Evolutionary conservation across 2,113 vertebrate species (phyloP).

Genomic region (Circaetus cinerascens): DNA sequence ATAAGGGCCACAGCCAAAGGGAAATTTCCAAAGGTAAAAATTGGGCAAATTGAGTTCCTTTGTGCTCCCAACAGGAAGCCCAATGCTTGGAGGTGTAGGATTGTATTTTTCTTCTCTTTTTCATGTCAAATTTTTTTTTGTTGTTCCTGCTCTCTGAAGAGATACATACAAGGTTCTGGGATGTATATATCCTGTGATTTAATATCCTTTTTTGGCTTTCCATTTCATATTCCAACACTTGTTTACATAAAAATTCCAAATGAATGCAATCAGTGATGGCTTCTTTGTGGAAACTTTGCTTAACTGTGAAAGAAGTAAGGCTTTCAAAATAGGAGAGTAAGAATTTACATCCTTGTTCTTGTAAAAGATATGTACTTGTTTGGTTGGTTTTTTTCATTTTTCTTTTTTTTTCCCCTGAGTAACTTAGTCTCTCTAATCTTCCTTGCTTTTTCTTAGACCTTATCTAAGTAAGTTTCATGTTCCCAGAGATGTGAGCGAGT

Average conservation of each 20-base stretch:
- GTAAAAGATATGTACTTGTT: not conserved
- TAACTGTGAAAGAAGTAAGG: not conserved
- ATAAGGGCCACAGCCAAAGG: not conserved
- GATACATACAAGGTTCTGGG: not conserved
- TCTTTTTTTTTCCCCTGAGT: not conserved
- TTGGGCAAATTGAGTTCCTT: not conserved
- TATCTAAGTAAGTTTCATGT: not conserved
- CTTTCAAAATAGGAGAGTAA: not conserved
- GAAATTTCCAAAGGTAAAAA: not conserved
- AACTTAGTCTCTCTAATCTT: not conserved
- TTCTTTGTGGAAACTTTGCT: not conserved
- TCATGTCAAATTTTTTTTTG: not conserved
- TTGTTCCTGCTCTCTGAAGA: not conserved
- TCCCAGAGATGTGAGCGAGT: not conserved
- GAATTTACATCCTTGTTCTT: not conserved
- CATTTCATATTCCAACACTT: not conserved
- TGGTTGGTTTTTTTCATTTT: not conserved
- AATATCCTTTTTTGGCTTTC: not conserved
- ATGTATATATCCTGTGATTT: not conserved
- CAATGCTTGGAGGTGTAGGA: not conserved
- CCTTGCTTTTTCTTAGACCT: not conserved
- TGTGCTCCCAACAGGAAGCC: not conserved
- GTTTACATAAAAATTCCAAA: not conserved
- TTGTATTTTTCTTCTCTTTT: not conserved
- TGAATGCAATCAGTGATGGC: not conserved